phyloP scores from a whole-genome alignment of 2,113 vertebrate genomes.

The Gymnarchus niloticus region DNA sequence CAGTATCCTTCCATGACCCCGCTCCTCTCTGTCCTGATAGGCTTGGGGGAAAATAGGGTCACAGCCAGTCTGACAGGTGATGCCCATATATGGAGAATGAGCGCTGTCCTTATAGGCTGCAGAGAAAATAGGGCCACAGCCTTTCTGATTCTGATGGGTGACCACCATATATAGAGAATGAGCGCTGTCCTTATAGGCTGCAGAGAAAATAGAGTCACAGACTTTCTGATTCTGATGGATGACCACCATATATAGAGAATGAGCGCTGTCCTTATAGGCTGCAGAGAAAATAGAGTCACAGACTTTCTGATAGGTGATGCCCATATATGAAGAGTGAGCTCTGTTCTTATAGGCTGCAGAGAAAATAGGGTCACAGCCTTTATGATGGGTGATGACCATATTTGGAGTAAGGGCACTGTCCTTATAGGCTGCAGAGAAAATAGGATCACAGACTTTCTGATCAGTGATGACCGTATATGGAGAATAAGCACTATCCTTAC shows the following conservation, averaged over 20 bases:
- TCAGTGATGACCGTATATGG: too few species aligned
- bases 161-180: not conserved
- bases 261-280: not conserved
- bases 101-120: not conserved
- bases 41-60: not conserved
- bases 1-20: conserved; percentile 81
- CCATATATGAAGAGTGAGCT: too few species aligned
- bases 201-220: not conserved
- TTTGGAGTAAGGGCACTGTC: too few species aligned
- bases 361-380: too few species aligned
- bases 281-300: not conserved
- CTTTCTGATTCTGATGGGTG: not conserved
- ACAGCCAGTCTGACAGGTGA: too few species aligned
- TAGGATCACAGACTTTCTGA: too few species aligned
- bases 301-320: not conserved
- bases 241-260: not conserved
- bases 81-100: not conserved
- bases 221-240: not conserved
- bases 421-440: too few species aligned
- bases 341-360: too few species aligned
- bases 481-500: too few species aligned
- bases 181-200: not conserved
- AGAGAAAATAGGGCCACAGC: not conserved
- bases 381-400: too few species aligned
- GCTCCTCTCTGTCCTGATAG: not conserved